phyloP scores from a whole-genome alignment of 2,113 vertebrate species.

The Hippoglossus stenolepis region DNA sequence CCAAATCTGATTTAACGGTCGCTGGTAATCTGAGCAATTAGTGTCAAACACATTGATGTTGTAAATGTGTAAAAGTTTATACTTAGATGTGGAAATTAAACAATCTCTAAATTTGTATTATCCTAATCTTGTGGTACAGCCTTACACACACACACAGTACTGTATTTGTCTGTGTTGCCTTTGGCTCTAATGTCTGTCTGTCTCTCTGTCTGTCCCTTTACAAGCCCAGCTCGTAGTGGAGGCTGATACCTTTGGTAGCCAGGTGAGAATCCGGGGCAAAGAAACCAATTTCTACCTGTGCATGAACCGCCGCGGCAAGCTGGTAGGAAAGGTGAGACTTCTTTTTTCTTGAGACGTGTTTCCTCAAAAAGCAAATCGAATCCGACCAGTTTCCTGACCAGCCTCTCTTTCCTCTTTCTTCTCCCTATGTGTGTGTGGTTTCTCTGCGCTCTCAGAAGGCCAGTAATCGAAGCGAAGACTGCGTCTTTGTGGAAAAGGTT shows the following conservation, averaged over 20 bases:
- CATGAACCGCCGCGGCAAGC: slow-evolving; percentile 86
- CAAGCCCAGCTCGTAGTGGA: slow-evolving; percentile 89
- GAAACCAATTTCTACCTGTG: slow-evolving; percentile 87
- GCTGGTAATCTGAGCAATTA: slow-evolving; percentile 44
- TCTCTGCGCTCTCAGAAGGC: slow-evolving; percentile 80
- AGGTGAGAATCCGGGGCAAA: slow-evolving; percentile 87
- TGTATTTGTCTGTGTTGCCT: slow-evolving; percentile 7
- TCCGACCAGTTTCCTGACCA: slow-evolving; percentile 60
- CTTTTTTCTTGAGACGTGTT: slow-evolving; percentile 18
- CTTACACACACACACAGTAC: no score
- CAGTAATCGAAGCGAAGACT: slow-evolving; percentile 84
- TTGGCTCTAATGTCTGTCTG: slow-evolving; percentile 80
- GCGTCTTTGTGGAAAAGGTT: slow-evolving; percentile 87
- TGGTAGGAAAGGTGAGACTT: slow-evolving; percentile 85
- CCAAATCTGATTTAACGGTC: slow-evolving; percentile 44
- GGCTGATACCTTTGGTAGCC: slow-evolving; percentile 87
- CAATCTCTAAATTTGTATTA: neutral
- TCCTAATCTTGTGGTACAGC: neutral
- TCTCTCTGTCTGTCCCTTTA: slow-evolving; percentile 83
- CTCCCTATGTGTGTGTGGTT: slow-evolving; percentile 54
- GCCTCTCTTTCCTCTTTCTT: slow-evolving; percentile 63
- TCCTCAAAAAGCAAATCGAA: neutral
- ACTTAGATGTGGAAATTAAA: neutral
- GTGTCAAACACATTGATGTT: neutral
- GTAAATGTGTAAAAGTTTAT: neutral